Evolutionary conservation across 2,797 vertebrate species (phyloP), one percentile per base, ranked within the genome.

Genomic region (Phataginus tetradactyla): DNA sequence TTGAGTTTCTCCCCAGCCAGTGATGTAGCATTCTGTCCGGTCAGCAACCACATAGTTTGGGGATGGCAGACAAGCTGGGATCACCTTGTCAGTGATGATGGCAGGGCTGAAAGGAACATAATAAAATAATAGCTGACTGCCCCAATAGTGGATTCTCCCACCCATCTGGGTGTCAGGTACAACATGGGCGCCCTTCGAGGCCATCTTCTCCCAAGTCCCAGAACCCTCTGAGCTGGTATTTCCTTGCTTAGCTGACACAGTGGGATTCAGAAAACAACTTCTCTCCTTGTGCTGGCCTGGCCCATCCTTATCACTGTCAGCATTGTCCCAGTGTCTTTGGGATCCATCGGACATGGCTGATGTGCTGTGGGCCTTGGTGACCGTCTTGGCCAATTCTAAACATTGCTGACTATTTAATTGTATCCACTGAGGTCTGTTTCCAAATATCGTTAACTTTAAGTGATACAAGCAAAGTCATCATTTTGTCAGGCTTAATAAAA

Each of bases 1-100:
- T 99, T 98, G 97, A 92, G 99, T 99, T 0, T 99, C 99, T 2
- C 99, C 99, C 99, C 99, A 99, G 88, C 99, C 99, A 0, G 99
- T 99, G 78, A 99, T 99, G 32, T 99, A 99, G 84, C 99, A 99
- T 80, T 99, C 98, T 1, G 99, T 99, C 97, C 98, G 98, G 95
- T 98, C 99, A 45, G 99, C 98, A 20, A 99, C 99, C 27, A 99
- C 96, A 8, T 98, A 98, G 86, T 99, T 98, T 81, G 98, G 98
- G 4, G 99, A 89, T n/a, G 99, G 99, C 96, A 99, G 98, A 97
- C 99, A 99, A 21, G 88, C 98, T 1, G 99, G 99, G 86, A 99
- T 98, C 14, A 99, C 99, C 93, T 99, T 98, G 45, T 99, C 61
- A 39, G 98, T 99, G 97, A 99, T 98, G 29, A 96, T 0, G 23